Percentiles rank a stretch among this genome's conserved stretches.
Conservation (phyloP, 2,888 invertebrate genomes). For the Marasmarcha lunaedactyla region DNA sequence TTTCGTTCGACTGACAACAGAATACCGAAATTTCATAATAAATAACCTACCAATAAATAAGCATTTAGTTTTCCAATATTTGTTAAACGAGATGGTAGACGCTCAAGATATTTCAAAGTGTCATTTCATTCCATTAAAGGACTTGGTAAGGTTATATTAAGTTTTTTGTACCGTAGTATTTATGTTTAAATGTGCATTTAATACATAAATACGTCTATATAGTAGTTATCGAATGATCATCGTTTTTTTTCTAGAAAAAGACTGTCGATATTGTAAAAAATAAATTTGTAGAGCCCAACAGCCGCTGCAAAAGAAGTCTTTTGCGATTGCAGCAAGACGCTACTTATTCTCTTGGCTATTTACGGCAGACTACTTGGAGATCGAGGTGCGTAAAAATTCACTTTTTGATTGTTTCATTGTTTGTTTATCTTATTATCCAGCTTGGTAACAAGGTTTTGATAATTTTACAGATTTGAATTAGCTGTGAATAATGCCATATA, state of each 20-base stretch:
- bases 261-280: conserved; percentile 28
- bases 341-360: conserved; percentile 12
- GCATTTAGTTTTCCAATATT: too few relatives aligned
- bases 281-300: conserved; percentile 16
- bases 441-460: too few relatives aligned
- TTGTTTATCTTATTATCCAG: too few relatives aligned
- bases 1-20: too few relatives aligned
- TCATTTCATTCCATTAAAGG: conserved; percentile 31
- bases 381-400: conserved; percentile 14
- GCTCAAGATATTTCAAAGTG: conserved; percentile 23
- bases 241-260: conserved; percentile 32
- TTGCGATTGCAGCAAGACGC: conserved; percentile 26
- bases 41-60: too few relatives aligned
- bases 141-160: conserved; percentile 51
- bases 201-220: too few relatives aligned
- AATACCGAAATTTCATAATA: too few relatives aligned
- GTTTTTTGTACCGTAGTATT: too few relatives aligned
- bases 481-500: conserved; percentile 39
- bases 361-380: conserved; percentile 19
- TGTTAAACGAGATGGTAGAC: too few relatives aligned
- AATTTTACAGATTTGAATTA: not conserved
- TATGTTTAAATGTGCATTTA: too few relatives aligned
- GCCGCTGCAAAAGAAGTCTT: conserved; percentile 30
- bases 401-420: too few relatives aligned
- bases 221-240: too few relatives aligned